Conservation (phyloP, 1,140 invertebrate species). For the Agrilus planipennis region DNA sequence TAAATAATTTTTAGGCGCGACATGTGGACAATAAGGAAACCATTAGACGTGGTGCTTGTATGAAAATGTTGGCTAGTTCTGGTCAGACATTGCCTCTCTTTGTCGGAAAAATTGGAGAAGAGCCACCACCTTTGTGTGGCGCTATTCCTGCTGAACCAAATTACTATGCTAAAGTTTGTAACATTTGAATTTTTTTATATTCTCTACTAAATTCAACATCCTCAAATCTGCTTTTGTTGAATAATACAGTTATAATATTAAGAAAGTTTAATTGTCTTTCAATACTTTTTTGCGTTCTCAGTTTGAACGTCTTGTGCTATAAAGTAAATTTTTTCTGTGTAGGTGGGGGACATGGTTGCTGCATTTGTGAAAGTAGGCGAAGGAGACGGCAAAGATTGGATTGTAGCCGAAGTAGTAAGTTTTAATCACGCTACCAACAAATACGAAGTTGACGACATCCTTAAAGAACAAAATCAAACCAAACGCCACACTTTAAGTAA, state of each 20-base stretch:
- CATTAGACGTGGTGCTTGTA: conserved; percentile 79
- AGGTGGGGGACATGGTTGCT: conserved; percentile 88
- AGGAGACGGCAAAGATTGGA: conserved; percentile 87
- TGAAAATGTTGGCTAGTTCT: conserved; percentile 89
- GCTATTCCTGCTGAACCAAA: conserved; percentile 77
- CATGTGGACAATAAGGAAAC: conserved; percentile 83
- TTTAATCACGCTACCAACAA: conserved; percentile 75
- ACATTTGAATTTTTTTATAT: too few species aligned
- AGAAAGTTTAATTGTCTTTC: conserved; percentile 1
- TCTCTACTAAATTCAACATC: too few species aligned
- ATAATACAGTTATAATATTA: too few species aligned
- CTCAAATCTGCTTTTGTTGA: too few species aligned
- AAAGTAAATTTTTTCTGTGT: not conserved
- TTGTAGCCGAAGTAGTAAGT: conserved; percentile 88
- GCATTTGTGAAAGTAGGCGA: conserved; percentile 75
- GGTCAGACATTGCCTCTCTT: conserved; percentile 88
- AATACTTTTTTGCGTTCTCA: not conserved
- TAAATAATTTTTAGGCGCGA: conserved; percentile 53
- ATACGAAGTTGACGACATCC: conserved; percentile 96
- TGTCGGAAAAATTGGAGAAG: conserved; percentile 77
- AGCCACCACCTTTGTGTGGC: conserved; percentile 82
- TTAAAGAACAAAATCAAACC: conserved; percentile 91
- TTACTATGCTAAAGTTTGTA: conserved; percentile 76
- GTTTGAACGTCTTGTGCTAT: not conserved
- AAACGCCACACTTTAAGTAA: conserved; percentile 74